Percentiles rank a stretch among this genome's conserved stretches.
phyloP scores from a whole-genome alignment of 2,797 vertebrate species.

The Crax fasciolata region DNA sequence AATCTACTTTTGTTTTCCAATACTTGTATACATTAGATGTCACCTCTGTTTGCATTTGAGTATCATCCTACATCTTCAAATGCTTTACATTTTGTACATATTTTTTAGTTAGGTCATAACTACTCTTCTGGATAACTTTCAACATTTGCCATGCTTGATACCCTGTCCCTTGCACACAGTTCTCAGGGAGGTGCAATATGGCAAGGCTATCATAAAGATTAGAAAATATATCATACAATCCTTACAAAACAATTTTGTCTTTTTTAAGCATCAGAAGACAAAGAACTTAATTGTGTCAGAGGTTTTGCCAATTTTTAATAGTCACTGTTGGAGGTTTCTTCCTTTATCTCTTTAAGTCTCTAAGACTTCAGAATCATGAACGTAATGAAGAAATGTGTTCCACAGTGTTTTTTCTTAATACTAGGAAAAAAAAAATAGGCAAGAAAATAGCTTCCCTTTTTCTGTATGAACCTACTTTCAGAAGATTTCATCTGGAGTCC shows the following conservation, averaged over 20 bases:
- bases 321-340: background rate
- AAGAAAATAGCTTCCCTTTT: background rate
- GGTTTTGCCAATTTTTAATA: background rate
- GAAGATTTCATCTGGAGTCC: background rate
- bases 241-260: background rate
- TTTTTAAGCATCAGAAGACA: background rate
- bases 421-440: background rate
- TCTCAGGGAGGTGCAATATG: background rate
- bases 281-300: background rate
- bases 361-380: background rate
- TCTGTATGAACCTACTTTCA: background rate
- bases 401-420: no score
- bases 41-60: background rate
- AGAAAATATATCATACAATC: background rate
- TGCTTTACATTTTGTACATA: background rate
- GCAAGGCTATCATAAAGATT: background rate
- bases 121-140: background rate
- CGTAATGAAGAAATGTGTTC: background rate
- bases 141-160: background rate
- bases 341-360: background rate
- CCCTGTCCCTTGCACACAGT: background rate
- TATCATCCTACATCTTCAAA: background rate
- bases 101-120: background rate
- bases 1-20: background rate
- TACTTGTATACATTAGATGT: background rate